Conservation (phyloP, 1,140 invertebrate species). For the Myzus persicae region DNA sequence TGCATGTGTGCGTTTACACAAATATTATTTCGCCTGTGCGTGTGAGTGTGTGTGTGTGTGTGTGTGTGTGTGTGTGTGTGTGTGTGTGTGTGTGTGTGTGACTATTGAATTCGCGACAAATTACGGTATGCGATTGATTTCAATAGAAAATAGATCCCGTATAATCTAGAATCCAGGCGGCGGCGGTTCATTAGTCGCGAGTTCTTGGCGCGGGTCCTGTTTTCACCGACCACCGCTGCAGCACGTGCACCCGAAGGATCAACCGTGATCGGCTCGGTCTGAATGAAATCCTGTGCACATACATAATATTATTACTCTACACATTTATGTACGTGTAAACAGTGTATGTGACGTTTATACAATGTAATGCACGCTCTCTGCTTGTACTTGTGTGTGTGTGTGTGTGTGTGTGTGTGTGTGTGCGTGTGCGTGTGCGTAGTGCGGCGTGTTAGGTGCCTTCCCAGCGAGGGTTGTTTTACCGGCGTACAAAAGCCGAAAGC, state of each 20-base stretch:
- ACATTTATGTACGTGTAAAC: neutral
- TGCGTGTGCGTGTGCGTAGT: neutral
- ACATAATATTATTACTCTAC: neutral
- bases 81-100: neutral
- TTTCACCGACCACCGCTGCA: neutral
- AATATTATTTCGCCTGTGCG: neutral
- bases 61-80: neutral
- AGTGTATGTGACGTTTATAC: constrained; percentile 4
- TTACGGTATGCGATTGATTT: neutral
- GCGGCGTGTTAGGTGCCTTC: neutral
- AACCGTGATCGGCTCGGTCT: neutral
- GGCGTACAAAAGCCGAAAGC: neutral
- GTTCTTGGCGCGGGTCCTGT: neutral
- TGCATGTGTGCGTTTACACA: neutral
- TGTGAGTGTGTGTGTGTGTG: neutral
- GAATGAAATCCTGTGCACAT: neutral
- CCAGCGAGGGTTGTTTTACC: neutral
- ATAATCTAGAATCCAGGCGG: neutral
- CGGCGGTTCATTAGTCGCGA: constrained; percentile 28
- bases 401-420: neutral
- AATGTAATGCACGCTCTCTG: neutral
- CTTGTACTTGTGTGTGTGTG: neutral
- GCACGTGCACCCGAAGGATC: neutral
- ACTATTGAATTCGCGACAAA: neutral
- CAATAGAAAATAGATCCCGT: constrained; percentile 17